Percentiles rank a stretch among this genome's conserved stretches.
These are phyloP conservation scores for Recurvirostra avosetta DNA, from an alignment of 2,113 vertebrate genomes.

Conservation along the genomic window DNA sequence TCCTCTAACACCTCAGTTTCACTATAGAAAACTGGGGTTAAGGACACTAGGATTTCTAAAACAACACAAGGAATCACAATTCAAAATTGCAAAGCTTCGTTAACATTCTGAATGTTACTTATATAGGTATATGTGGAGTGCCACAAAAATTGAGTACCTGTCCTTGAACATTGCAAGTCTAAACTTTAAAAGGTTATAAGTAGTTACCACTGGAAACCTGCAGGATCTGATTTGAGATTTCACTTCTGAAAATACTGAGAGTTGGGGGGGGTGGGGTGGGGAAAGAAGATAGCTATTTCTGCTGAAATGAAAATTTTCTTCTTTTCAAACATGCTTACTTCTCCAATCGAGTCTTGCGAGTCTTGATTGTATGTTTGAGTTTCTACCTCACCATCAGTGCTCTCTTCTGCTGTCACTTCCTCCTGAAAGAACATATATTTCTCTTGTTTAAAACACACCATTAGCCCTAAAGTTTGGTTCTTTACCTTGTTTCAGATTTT, in stretches of 20 bases:
- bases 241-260: not conserved
- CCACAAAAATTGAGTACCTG: not conserved
- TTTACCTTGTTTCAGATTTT: not conserved
- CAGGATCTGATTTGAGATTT: not conserved
- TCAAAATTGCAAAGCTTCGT: not conserved
- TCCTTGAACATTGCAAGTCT: not conserved
- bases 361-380: constrained; percentile 86
- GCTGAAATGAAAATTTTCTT: not conserved
- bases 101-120: not conserved
- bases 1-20: not conserved
- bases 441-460: not conserved
- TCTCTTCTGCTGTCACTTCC: constrained; percentile 87
- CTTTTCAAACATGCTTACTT: constrained; percentile 73
- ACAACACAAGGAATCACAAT: not conserved
- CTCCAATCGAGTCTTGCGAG: constrained; percentile 82
- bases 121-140: not conserved
- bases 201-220: not conserved
- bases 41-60: not conserved
- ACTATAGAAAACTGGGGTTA: not conserved
- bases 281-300: not conserved
- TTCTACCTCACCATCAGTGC: constrained; percentile 86
- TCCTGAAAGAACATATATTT: constrained; percentile 73
- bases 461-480: not conserved
- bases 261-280: too few species aligned
- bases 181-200: not conserved